Evolutionary conservation across 2,888 invertebrate species (phyloP), one percentile per base, ranked within the genome.

Genomic region (Pachymerium ferrugineum): DNA sequence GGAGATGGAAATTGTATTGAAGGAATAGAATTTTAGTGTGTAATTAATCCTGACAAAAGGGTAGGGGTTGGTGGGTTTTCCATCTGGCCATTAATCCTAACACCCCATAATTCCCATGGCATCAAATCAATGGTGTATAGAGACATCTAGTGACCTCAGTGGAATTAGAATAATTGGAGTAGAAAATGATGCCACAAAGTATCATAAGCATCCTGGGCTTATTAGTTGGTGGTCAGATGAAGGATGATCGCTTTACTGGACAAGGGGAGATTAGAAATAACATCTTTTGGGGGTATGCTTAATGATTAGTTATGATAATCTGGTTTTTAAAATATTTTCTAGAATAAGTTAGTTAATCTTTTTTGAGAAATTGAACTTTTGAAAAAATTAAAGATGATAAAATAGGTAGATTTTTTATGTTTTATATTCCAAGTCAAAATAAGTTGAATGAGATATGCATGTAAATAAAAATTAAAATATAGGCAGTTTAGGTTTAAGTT

Each of bases 131-230:
- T 28, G 62, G 62, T 28, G 62, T 25, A 62, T 62, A 62, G 62
- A 62, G 62, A 62, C 62, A 62, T 62, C 62, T 62, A 14, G 25
- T 62, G 62, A 62, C 62, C 62, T 62, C 62, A 28, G 62, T 62
- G 62, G 62, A 62, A 62, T 62, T 62, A 62, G 62, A 62, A 62
- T 62, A 25, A 62, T 62, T 62, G 62, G 62, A 62, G 62, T 62
- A 62, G 62, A 62, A 62, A 62, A 62, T 62, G 62, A 62, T 62
- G 28, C 62, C 62, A n/a, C 62, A 62, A 62, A 62, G 62, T 62
- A 62, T 62, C 62, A 62, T 28, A 62, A 62, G 62, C 62, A 62
- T 25, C 28, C 62, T 25, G 28, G 62, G 62, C 62, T 62, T 62
- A 62, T 62, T 62, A 62, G 62, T 62, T 62, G 25, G 62, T 62